Percentiles rank a stretch among this genome's conserved stretches.
Conservation (phyloP, 2,797 vertebrate species). For the Sphenodon punctatus region DNA sequence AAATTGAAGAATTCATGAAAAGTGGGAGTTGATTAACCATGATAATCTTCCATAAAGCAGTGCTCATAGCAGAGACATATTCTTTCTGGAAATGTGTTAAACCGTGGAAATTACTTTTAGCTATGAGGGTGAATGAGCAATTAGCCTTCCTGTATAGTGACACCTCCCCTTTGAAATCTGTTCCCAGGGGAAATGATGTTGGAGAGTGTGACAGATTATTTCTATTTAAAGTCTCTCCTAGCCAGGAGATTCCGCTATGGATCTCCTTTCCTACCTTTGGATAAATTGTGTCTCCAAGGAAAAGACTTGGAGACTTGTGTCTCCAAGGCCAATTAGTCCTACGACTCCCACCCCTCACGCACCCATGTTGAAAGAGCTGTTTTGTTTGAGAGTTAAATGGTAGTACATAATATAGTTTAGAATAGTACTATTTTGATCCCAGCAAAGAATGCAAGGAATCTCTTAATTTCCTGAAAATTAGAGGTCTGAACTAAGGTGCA, state of each 20-base stretch:
- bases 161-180: no score
- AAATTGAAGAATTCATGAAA: neutral
- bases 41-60: slow-evolving; percentile 16
- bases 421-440: neutral
- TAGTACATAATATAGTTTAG: neutral
- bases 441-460: neutral
- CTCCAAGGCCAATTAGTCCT: no score
- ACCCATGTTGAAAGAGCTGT: neutral
- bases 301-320: no score
- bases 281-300: no score
- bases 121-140: neutral
- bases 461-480: neutral
- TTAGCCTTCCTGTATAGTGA: no score
- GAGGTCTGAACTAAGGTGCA: no score
- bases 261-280: no score
- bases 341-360: no score
- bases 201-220: no score
- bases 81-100: neutral
- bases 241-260: no score
- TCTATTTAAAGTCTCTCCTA: no score
- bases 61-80: neutral
- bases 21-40: slow-evolving; percentile 38
- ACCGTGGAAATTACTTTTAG: neutral
- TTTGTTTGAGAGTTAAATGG: neutral
- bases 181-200: no score